phyloP scores from a whole-genome alignment of 2,113 vertebrate genomes.

The Oreochromis niloticus region DNA sequence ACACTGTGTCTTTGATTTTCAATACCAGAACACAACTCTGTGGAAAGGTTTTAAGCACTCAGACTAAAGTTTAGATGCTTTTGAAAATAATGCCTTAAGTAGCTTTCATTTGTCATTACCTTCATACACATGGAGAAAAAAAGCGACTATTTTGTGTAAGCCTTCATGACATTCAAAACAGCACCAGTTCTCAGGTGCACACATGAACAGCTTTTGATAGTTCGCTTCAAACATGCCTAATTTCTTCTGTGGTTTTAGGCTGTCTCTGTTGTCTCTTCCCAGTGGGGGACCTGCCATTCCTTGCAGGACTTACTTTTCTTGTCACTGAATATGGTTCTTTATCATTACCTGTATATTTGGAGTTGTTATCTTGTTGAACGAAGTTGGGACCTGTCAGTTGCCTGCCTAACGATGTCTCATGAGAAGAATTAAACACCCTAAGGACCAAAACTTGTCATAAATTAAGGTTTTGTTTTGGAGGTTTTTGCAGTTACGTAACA shows the following conservation, averaged over 20 bases:
- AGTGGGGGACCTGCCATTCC: not conserved
- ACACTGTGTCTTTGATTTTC: too few relatives aligned
- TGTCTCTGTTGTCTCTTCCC: not conserved
- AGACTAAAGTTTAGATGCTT: not conserved
- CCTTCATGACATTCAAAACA: not conserved
- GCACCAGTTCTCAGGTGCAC: not conserved
- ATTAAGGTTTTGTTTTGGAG: not conserved
- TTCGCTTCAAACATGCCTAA: not conserved
- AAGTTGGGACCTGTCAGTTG: not conserved
- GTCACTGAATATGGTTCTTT: not conserved
- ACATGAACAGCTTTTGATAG: not conserved
- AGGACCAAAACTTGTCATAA: not conserved
- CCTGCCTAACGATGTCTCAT: not conserved
- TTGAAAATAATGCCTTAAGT: not conserved
- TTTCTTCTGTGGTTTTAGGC: not conserved
- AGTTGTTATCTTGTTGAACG: not conserved
- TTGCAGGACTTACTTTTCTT: not conserved
- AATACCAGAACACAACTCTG: not conserved
- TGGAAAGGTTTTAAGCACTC: not conserved
- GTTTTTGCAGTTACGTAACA: rapidly evolving
- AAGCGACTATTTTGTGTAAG: rapidly evolving
- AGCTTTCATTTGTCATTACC: not conserved
- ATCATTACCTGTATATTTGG: not conserved
- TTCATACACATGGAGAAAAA: not conserved
- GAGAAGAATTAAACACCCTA: not conserved